Base-by-base conservation (phyloP, 2,888 invertebrate genomes). In the Carpatolechia fugitivella region DNA sequence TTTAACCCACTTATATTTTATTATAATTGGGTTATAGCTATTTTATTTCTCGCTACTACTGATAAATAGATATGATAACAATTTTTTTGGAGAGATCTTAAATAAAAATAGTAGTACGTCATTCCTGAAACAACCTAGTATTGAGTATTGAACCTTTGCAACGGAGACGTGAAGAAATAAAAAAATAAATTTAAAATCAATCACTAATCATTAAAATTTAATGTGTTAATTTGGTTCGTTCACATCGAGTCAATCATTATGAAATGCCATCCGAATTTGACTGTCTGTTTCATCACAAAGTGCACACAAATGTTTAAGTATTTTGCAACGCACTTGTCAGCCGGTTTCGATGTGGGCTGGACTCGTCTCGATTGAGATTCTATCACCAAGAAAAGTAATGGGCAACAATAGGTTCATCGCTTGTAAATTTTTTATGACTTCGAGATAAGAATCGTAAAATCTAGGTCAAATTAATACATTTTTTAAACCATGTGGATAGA, bases 281-380 rank as follows among this genome's bases (percentile, higher is more conserved):
- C 44, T 35, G 44, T 53, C 35, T 11, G 57, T 66, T 60, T 65
- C 57, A 57, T 62, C 60, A 65, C 54, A 51, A 52, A 65, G 63
- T 65, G 55, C 62, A 58, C 63, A 66, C 60, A 63, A 55, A 53
- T 35, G 41, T 7, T 46, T 36, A 13, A 24, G 8, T 13, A 46
- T 56, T 56, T 54, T 36, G 56, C 44, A 56, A 56, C n/a, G 16
- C 13, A 31, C 50, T 24, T 31, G 56, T 50, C 41, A 40, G 46
- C n/a, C 30, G 13, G 13, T n/a, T 16, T 10, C 1, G 18, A n/a
- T n/a, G 38, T 50, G 50, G 50, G 50, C 8, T 36, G 50, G 50
- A 11, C 36, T 13, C 50, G 24, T 49, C 49, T 33, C 33, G 49
- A 16, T 33, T 11, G 24, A 50, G 50, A 50, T 50, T 13, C 38